Evolutionary conservation across 2,113 vertebrate species (phyloP), one percentile per base, ranked within the genome.

Genomic region (Campylomormyrus tamandua): DNA sequence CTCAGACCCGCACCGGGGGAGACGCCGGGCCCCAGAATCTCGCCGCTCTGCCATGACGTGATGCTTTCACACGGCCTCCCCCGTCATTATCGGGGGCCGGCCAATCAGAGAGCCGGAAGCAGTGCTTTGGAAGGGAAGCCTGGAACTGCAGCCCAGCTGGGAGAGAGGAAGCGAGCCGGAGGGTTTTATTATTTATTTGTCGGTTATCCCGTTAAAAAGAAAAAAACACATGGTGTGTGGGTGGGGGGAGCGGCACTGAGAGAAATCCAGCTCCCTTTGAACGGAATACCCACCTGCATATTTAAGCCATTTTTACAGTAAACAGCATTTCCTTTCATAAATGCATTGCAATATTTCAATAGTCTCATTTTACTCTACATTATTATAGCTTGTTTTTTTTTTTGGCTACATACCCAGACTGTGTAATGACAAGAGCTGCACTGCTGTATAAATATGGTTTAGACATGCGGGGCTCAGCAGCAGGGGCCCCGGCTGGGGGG

Each of bases 361-460:
- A 35, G 21, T 50, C 86, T 39, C 27, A 58, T 87, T 53, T 27
- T 49, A 19, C 49, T 31, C 56, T 17, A 27, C 50, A 17, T 86
- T 86, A n/a, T 80, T 80, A 27, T n/a, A 24, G 48, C n/a, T 85
- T 85, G 4, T n/a, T 85, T 46, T 58, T 58, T 58, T 42, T 49
- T 46, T 50, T 74, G 39, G 62, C 62, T 39, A 15, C 50, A 49
- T 50, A 89, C 66, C 53, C 88, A 89, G 66, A 80, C 62, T 50
- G 24, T 74, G 83, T 48, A 27, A 80, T 80, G 88, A 89, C 62
- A 77, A 66, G 45, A 70, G 11, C 87, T 35, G 27, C 46, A 10
- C 62, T 89, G 45, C 27, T 74, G 35, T 89, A 89, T 77, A 74
- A 46, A 74, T 89, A 70, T 77, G 88, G 87, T 49, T 74, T 31